Evolutionary conservation across 2,113 vertebrate species (phyloP).

Genomic region (Mustelus asterias): DNA sequence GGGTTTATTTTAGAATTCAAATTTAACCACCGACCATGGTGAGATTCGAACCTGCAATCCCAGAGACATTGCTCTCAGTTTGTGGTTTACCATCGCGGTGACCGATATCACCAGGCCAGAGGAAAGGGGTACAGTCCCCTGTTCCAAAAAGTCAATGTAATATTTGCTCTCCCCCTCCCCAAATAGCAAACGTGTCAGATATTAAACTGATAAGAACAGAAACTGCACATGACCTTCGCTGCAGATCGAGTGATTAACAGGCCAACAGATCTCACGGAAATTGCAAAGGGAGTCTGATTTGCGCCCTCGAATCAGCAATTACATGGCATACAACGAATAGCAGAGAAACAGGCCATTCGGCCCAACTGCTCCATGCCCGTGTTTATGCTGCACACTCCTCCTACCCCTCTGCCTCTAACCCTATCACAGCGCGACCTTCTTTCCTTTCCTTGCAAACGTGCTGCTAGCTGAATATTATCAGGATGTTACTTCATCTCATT

Average conservation of each 20-base stretch:
- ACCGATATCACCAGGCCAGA: no score
- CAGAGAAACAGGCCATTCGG: background rate
- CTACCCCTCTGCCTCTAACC: background rate
- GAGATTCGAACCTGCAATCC: no score
- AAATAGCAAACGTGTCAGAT: no score
- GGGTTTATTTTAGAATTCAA: no score
- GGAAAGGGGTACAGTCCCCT: no score
- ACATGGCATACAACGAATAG: background rate
- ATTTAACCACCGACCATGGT: no score
- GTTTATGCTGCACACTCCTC: background rate
- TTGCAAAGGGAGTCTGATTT: background rate
- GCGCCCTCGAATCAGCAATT: background rate
- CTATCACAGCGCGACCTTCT: background rate
- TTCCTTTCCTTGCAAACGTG: background rate
- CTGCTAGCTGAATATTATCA: background rate
- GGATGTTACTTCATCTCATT: no score
- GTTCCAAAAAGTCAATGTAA: no score
- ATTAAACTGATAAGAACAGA: no score
- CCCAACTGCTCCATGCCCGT: background rate
- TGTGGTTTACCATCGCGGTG: no score
- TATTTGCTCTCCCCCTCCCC: no score
- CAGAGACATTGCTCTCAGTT: no score
- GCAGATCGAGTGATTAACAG: background rate
- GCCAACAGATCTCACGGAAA: background rate
- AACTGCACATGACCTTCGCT: background rate